A percentile compares a stretch with the other conserved stretches of the same genome.
Conservation (phyloP, 2,113 vertebrate genomes). For the Bos taurus region ARS-UCD2.0 NC_037329.1:17221001-17221500, state of each 20-base stretch:
- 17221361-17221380: background rate
- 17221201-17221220: conserved; percentile 30
- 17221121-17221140: background rate
- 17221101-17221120: conserved; percentile 11
- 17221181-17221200: conserved; percentile 1
- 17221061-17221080: background rate
- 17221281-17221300: background rate
- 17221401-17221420: conserved; percentile 17
- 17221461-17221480: background rate
- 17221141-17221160: conserved; percentile 24
- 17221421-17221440: conserved; percentile 42
- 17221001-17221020: background rate
- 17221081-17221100: background rate
- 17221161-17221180: conserved; percentile 27
- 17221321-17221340: conserved; percentile 21
- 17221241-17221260: conserved; percentile 35
- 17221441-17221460: conserved; percentile 8
- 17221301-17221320: background rate
- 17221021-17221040: conserved; percentile 24
- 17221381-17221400: conserved; percentile 5
- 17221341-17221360: conserved; percentile 31
- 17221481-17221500: background rate
- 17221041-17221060: background rate
- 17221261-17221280: background rate
- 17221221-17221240: background rate